Base-by-base conservation (phyloP, 1,140 invertebrate species). In the Neodiprion lecontei region DNA sequence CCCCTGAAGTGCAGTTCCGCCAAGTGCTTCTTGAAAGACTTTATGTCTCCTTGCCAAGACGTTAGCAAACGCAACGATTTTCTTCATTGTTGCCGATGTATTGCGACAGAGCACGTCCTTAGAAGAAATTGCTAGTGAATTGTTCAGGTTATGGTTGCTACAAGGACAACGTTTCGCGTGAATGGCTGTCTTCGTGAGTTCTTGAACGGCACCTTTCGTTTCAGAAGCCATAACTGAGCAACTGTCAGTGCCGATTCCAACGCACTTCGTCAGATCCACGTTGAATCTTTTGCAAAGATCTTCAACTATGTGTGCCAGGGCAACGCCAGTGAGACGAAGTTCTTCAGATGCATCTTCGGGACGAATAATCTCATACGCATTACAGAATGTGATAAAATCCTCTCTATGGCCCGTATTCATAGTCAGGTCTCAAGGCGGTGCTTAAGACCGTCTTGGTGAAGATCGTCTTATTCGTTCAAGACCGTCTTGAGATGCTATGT, bases 71-170 rank as follows among this genome's bases (percentile, higher is more conserved):
- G 73, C 47, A 65, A 80, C 76, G n/a, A 78, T 74, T 71, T 78
- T 77, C 72, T 74, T 81, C 72, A 83, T 81, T 23, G 70, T 75
- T n/a, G 48, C 78, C 12, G 79, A 70, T 49, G 77, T 53, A 75
- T 81, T 83, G 61, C 79, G 75, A 8, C 79, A 78, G 48, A 49
- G 1, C 14, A 53, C 50, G 11, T 81, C 76, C 48, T 68, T 75
- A 10, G 72, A 78, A 73, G 74, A 72, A 72, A 78, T 78, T 40
- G 76, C 77, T 28, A 83, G 61, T 23, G 78, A 83, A 40, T 76
- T 75, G 74, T 84, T 84, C 53, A 83, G 72, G 28, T 28, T 49
- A 75, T 83, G 80, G 74, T 80, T 81, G 17, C 70, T 74, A 73
- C 82, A 84, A 14, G 80, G 79, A 72, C 73, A 79, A 53, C 76